These are phyloP conservation scores for Gymnorhina tibicen DNA, from an alignment of 2,113 vertebrate genomes.

Conservation along the genomic window DNA sequence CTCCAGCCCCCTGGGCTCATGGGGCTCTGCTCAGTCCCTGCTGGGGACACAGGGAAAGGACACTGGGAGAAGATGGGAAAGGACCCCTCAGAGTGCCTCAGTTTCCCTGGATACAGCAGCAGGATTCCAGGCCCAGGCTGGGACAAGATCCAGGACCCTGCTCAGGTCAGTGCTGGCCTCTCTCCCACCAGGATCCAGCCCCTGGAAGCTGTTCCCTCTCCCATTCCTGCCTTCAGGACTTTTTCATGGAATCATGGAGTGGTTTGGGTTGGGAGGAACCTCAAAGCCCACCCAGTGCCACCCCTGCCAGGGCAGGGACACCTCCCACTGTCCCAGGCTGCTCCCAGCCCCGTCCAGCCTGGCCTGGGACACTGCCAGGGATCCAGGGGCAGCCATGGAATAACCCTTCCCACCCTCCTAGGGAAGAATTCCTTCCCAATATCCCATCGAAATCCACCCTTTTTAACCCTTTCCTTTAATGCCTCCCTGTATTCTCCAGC, in stretches of 20 bases:
- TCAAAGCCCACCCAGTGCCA: rapidly evolving
- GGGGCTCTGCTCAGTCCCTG: neutral
- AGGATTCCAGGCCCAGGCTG: neutral
- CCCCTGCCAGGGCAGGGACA: neutral
- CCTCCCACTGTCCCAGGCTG: neutral
- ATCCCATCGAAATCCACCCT: rapidly evolving
- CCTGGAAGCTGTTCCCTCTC: neutral
- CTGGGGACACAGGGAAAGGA: neutral
- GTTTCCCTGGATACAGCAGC: neutral
- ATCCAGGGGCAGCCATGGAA: neutral
- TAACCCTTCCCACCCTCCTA: neutral
- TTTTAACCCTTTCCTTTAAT: neutral
- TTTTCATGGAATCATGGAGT: neutral
- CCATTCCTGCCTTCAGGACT: neutral
- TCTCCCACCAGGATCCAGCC: neutral
- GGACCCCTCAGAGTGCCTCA: neutral
- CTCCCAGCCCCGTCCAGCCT: neutral
- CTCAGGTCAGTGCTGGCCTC: neutral
- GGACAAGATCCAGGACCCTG: neutral
- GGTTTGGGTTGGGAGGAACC: neutral
- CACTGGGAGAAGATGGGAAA: neutral
- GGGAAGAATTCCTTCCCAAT: neutral
- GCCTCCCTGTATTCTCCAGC: neutral
- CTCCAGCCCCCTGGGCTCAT: neutral
- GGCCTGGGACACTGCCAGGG: neutral